Conservation (phyloP, 2,888 invertebrate genomes). For the Calliphora vomitoria region DNA sequence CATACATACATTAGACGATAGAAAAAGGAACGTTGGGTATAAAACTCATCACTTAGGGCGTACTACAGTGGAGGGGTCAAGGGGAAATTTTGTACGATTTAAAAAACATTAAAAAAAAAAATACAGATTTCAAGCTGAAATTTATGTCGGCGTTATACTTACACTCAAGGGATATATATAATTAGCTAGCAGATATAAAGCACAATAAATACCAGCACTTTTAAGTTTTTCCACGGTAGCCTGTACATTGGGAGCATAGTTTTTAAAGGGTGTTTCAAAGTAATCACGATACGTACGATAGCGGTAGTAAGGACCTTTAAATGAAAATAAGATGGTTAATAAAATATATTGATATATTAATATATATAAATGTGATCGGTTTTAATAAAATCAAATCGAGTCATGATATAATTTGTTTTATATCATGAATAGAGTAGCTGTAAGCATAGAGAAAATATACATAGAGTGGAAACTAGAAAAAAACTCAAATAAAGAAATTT, state of each 20-base stretch:
- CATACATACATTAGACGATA: constrained; percentile 94
- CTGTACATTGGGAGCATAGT: constrained; percentile 87
- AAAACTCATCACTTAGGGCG: constrained; percentile 91
- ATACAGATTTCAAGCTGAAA: background rate
- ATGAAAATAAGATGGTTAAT: background rate
- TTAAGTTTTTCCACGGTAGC: constrained; percentile 88
- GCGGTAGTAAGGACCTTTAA: constrained; percentile 95
- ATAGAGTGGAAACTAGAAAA: too few relatives aligned
- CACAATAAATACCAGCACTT: constrained; percentile 88
- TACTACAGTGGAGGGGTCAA: constrained; percentile 86
- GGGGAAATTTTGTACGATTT: too few relatives aligned
- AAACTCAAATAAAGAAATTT: too few relatives aligned
- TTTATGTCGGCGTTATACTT: constrained; percentile 79
- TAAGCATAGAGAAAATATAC: too few relatives aligned
- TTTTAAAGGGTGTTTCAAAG: constrained; percentile 88
- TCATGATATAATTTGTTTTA: too few relatives aligned
- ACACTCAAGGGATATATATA: constrained; percentile 91
- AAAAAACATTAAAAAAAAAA: too few relatives aligned
- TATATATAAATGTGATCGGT: too few relatives aligned
- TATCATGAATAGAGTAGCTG: too few relatives aligned
- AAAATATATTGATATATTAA: too few relatives aligned
- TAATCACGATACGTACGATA: constrained; percentile 95
- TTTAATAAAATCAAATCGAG: too few relatives aligned
- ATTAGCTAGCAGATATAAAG: constrained; percentile 88
- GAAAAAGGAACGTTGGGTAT: constrained; percentile 88